Evolutionary conservation across 2,797 vertebrate species (phyloP).

Genomic region (Enteromius trimaculatus): DNA sequence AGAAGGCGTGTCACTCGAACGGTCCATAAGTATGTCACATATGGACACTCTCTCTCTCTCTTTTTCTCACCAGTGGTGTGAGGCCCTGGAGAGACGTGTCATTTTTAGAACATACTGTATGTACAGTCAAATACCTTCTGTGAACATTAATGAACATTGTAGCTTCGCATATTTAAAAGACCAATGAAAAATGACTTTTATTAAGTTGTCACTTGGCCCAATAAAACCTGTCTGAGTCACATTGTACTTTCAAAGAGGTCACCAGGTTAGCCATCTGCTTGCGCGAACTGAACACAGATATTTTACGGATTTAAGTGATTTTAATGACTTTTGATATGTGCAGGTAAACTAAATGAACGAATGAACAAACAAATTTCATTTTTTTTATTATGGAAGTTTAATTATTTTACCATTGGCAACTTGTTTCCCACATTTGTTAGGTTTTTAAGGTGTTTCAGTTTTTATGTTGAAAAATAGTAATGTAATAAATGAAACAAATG

Average conservation of each 20-base stretch:
- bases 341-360: too few species aligned
- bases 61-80: conserved; percentile 19
- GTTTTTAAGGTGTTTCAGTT: neutral
- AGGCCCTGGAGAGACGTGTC: conserved; percentile 39
- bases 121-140: conserved; percentile 22
- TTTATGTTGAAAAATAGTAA: neutral
- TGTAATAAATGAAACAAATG: neutral
- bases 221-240: neutral
- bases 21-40: conserved; percentile 38
- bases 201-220: conserved; percentile 7
- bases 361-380: too few species aligned
- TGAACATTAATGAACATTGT: conserved; percentile 37
- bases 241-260: conserved; percentile 15
- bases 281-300: neutral
- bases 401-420: neutral
- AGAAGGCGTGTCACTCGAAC: conserved; percentile 40
- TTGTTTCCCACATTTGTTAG: neutral
- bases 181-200: conserved; percentile 2
- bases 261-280: conserved; percentile 3
- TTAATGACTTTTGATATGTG: neutral
- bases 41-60: conserved; percentile 13
- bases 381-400: neutral
- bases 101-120: conserved; percentile 49
- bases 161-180: conserved; percentile 33
- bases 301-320: neutral